Base-by-base conservation (phyloP, 37 sponge, comb jelly and placozoan species). In the Spongilla lacustris region DNA sequence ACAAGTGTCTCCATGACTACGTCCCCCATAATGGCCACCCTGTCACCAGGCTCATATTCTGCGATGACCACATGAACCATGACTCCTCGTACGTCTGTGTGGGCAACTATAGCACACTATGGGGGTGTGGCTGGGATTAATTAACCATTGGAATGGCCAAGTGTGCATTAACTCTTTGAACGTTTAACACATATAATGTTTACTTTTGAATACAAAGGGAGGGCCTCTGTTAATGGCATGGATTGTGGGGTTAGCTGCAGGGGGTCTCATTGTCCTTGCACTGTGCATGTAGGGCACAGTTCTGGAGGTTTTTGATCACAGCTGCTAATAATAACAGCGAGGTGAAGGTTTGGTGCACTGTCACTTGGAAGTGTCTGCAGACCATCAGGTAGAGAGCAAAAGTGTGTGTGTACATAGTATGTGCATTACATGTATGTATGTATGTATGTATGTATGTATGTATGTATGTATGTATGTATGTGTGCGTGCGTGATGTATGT, bases 331-430 rank as follows among this genome's bases (percentile, higher is more conserved):
- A 66, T 71, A 94, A 76, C 83, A 74, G 79, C 19, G 97, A 92
- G 70, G 73, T 96, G 71, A 96, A 96, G 88, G 37, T 96, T 3
- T 96, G 97, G 97, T 96, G 97, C 67, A 90, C 97, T 0, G 91
- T 94, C 19, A 69, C 72, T 10, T 96, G 97, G 97, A 92, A 87
- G 73, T 94, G 96, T 58, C 69, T 96, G 37, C 97, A 96, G 72
- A 96, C 97, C 11, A 67, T 96, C 67, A 71, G 77, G 95, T 91
- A 73, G 32, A 68, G 11, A 0, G 19, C 25, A 9, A 32, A 2
- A 10, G 10, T 24, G 13, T 5, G 12, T 24, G 8, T 17, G 29
- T 35, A 34, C 38, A 31, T 76, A 48, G 36, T 37, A 10, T 58
- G 19, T 58, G 77, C 5, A 50, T 37, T n/a, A 67, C 19, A 27